These are phyloP conservation scores for Mormoops blainvillei DNA, from an alignment of 2,113 vertebrate genomes.

Conservation along the genomic window DNA sequence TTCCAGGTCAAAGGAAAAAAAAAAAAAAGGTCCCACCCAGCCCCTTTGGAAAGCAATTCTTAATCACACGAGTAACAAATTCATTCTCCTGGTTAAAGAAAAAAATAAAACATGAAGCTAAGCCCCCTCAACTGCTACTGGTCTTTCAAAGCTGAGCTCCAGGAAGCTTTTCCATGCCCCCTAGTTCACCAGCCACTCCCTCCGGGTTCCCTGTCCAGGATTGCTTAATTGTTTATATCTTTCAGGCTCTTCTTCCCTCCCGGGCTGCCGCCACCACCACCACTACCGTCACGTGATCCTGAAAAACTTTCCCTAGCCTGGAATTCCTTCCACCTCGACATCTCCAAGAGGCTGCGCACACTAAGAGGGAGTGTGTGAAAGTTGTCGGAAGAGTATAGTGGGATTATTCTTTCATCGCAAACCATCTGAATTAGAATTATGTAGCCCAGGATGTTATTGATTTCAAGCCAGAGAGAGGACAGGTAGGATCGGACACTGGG, in stretches of 20 bases:
- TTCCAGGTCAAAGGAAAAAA: background rate
- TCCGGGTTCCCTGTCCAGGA: background rate
- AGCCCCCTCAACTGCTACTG: background rate
- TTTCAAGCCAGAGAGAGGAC: background rate
- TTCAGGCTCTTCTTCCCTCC: background rate
- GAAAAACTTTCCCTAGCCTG: background rate
- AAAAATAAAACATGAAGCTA: background rate
- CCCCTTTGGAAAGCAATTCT: background rate
- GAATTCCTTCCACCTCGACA: background rate
- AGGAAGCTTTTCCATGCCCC: background rate
- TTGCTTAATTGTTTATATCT: background rate
- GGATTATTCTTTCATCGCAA: background rate
- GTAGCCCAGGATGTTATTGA: background rate
- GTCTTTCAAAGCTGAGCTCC: background rate
- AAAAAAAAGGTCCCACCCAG: background rate
- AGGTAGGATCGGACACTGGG: background rate
- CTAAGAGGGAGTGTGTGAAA: background rate
- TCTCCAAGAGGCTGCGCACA: background rate
- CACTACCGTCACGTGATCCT: background rate
- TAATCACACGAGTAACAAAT: background rate
- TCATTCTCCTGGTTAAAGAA: background rate
- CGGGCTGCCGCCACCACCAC: background rate
- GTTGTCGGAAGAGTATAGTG: accelerated
- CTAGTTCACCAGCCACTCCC: background rate
- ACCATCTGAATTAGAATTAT: background rate